Evolutionary conservation across 2,888 invertebrate genomes (phyloP).

Genomic region (Diaperis boleti): DNA sequence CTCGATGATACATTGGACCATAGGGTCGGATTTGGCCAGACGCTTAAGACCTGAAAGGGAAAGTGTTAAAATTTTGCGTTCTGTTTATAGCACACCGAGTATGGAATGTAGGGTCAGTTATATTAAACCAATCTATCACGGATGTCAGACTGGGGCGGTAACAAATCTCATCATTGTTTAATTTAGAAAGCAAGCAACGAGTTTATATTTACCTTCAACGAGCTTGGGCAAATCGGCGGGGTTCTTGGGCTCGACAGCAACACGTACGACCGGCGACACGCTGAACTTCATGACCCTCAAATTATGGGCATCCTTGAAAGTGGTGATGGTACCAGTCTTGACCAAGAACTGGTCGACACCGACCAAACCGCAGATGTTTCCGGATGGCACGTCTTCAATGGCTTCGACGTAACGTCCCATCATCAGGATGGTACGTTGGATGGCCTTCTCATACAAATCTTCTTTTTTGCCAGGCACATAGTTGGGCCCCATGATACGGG

Average conservation of each 20-base stretch:
- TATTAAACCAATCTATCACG: constrained; percentile 39
- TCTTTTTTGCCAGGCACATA: constrained; percentile 98
- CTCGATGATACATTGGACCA: constrained; percentile 99
- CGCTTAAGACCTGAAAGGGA: constrained; percentile 84
- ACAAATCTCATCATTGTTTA: constrained; percentile 25
- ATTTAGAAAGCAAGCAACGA: not conserved
- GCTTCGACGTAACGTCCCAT: constrained; percentile 99
- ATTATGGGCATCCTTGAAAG: constrained; percentile 99
- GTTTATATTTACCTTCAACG: constrained; percentile 82
- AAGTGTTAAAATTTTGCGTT: too few relatives aligned
- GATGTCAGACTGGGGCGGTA: constrained; percentile 49
- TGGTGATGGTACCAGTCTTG: constrained; percentile 99
- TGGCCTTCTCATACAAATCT: constrained; percentile 98
- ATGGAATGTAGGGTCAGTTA: not conserved
- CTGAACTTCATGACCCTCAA: constrained; percentile 99
- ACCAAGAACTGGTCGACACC: constrained; percentile 99
- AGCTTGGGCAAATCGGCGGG: constrained; percentile 99
- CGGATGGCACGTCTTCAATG: constrained; percentile 97
- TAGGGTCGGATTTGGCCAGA: constrained; percentile 99
- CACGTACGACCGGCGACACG: constrained; percentile 98
- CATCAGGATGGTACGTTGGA: constrained; percentile 99
- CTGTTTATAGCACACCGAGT: too few relatives aligned
- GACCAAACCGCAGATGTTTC: constrained; percentile 99
- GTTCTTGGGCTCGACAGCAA: constrained; percentile 99
- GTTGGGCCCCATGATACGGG: constrained; percentile 99